Base-by-base conservation (phyloP, 2,888 invertebrate species). In the Campoplex nolae region DNA sequence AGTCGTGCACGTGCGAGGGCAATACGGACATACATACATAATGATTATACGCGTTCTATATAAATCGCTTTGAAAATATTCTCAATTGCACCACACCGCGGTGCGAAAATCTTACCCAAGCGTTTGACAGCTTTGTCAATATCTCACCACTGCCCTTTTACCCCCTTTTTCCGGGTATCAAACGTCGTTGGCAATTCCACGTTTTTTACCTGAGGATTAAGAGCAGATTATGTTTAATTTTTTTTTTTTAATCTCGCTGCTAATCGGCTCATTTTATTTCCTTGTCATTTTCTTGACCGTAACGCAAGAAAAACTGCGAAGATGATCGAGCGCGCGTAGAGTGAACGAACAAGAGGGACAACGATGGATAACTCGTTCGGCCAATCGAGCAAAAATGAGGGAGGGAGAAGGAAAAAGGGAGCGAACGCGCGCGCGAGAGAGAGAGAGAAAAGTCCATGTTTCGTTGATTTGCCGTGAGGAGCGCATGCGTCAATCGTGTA, bases 361-460 rank as follows among this genome's bases (percentile, higher is more conserved):
- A 80, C 75, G 77, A 65, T 80, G 87, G 70, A 85, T 67, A 68
- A 51, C 7, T 23, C 18, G 13, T 32, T 54, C 84, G 86, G 77
- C 83, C 23, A 87, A 88, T 88, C 87, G 87, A 86, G 86, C 85
- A 84, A 88, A 81, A 87, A 92, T 91, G 58, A 91, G 91, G 91
- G 91, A 92, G 91, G 90, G 92, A 91, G 91, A 90, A 90, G 91
- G 80, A 16, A 58, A 28, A 4, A 54, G 32, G 11, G 77, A 56
- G 70, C 42, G 77, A 92, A 91, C 90, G 92, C 91, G 91, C 90
- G 90, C 90, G 80, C 32, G 76, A 48, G 8, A 38, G 91, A 90
- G 90, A 91, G 80, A 45, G 76, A 48, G 8, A 56, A 42, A n/a
- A 3, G 38, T 65, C 65, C 76, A 85, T 77, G 83, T 85, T 87